These are phyloP conservation scores for Phenganax marumi DNA, from an alignment of 92 coral and sea anemone genomes.

Conservation along the genomic window DNA sequence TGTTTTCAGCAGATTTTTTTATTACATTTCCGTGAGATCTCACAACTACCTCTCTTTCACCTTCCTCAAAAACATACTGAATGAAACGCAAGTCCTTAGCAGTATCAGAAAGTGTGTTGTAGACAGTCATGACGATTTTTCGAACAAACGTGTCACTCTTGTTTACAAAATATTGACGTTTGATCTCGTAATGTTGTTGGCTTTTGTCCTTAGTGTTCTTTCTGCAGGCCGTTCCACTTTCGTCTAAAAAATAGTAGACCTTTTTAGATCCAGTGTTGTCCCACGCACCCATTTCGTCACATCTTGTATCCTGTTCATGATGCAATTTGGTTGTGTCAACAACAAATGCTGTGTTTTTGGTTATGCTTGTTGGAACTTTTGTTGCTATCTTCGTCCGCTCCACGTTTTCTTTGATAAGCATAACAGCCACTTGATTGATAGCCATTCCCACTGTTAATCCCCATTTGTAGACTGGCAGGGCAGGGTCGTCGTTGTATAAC, in stretches of 20 bases:
- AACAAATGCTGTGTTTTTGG: constrained; percentile 56
- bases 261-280: constrained; percentile 54
- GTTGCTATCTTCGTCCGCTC: constrained; percentile 46
- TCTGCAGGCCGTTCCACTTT: constrained; percentile 33
- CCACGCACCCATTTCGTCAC: constrained; percentile 62
- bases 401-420: constrained; percentile 31
- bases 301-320: constrained; percentile 32
- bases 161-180: constrained; percentile 53
- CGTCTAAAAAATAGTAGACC: constrained; percentile 30
- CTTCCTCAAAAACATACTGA: constrained; percentile 52
- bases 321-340: constrained; percentile 49
- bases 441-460: constrained; percentile 51
- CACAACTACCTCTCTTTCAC: constrained; percentile 53
- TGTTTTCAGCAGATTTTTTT: constrained; percentile 10
- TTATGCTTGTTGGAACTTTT: constrained; percentile 45
- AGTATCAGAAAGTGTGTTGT: constrained; percentile 14
- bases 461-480: constrained; percentile 60
- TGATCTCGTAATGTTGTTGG: constrained; percentile 35
- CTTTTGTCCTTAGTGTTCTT: constrained; percentile 7
- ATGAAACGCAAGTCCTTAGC: constrained; percentile 46
- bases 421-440: constrained; percentile 44
- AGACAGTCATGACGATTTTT: constrained; percentile 44
- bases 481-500: constrained; percentile 45
- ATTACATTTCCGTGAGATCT: constrained; percentile 50
- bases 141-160: constrained; percentile 56